Base-by-base conservation (phyloP, 2,888 invertebrate species). In the Epinotia demarniana region DNA sequence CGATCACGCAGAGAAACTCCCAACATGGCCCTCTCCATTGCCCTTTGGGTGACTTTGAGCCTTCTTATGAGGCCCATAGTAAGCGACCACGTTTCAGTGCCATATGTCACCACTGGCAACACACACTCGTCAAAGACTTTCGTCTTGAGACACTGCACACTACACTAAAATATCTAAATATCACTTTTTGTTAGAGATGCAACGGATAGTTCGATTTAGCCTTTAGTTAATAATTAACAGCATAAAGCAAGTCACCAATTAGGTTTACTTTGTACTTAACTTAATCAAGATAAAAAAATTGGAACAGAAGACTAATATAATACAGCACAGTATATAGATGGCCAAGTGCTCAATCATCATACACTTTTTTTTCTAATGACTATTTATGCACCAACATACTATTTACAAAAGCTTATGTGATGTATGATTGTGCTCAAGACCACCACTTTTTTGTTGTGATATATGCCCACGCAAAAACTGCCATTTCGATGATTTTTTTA, bases 261-360 rank as follows among this genome's bases (percentile, higher is more conserved):
- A 68, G 43, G 57, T 43, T 49, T 68, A 58, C 19, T 57, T 72
- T 73, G 76, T 76, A 76, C 76, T 76, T 76, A 76, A 76, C 60
- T 62, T 63, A 16, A 61, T 19, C 63, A 66, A 33, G n/a, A 43
- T 39, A n/a, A 61, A 60, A 23, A 46, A 39, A 27, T 69, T 60
- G 27, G 39, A 57, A 39, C 19, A 27, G 11, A 46, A 69, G n/a
- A 23, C 43, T 69, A 68, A 57, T 39, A 57, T 11, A 13, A 69
- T 43, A 43, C 11, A 55, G 66, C 67, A 67, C 67, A 33, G 53
- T 2, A 49, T n/a, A 53, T 53, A 16, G 64, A 64, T 27, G 13
- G 23, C n/a, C 23, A n/a, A 49, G 49, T 16, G 46, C 23, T 49
- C 49, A 27, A 49, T 64, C 49, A 64, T 49, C 16, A 1, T 46